phyloP scores from a whole-genome alignment of 2,113 vertebrate genomes.

The Sitta europaea region DNA sequence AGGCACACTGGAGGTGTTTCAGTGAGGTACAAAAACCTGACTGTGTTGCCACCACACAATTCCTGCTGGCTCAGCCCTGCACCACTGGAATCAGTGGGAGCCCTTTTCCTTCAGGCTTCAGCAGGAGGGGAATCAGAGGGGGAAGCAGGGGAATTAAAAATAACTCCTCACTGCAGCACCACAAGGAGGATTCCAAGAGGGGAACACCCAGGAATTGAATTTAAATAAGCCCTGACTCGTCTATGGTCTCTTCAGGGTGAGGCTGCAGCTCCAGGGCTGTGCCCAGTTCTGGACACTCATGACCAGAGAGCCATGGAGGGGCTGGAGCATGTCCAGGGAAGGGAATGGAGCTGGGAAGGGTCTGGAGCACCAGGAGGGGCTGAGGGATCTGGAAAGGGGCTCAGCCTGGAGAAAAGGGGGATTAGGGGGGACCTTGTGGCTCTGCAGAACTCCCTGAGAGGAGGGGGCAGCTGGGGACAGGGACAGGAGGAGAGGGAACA shows the following conservation, averaged over 20 bases:
- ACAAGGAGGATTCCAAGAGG: too few relatives aligned
- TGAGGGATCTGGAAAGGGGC: background rate
- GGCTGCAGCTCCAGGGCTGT: too few relatives aligned
- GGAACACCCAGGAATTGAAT: accelerated
- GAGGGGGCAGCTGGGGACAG: background rate
- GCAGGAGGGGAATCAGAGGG: accelerated
- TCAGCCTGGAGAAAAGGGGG: background rate
- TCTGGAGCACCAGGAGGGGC: accelerated
- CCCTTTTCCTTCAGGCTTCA: background rate
- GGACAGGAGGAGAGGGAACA: background rate
- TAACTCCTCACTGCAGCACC: background rate
- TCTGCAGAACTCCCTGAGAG: background rate
- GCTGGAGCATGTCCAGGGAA: accelerated
- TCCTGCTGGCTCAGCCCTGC: too few relatives aligned
- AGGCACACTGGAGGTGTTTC: background rate
- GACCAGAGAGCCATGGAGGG: background rate
- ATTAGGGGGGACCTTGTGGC: background rate
- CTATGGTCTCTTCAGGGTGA: accelerated
- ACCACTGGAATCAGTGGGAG: background rate
- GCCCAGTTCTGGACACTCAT: background rate
- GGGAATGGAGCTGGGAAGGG: background rate
- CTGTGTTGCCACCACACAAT: background rate
- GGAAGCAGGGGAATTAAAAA: background rate
- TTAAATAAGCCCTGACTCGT: background rate
- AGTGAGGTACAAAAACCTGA: background rate